Evolutionary conservation across 2,888 invertebrate species (phyloP), one percentile per base, ranked within the genome.

Genomic region (Diarsia mendica): DNA sequence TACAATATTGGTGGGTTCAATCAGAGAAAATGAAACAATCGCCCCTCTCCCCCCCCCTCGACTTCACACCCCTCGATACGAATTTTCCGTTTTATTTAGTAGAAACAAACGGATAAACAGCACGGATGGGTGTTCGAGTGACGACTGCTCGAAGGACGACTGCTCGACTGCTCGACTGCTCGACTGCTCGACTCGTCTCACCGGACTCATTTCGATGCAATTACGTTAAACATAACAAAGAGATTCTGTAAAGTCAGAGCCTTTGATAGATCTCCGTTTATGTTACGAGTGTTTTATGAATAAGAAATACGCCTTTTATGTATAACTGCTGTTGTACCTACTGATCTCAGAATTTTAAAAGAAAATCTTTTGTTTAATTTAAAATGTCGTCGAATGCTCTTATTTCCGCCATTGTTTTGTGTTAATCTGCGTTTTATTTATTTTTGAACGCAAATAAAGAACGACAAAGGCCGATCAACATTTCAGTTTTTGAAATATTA

Each of bases 1-100:
- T 90, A 92, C 90, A 92, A 91, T 91, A 91, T 90, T 90, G 88
- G 87, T 83, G 83, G 79, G 88, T 89, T 90, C 91, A 90, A 91
- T 91, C 90, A 89, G 85, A 90, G 87, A 85, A 90, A 89, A 89
- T 89, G 90, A 89, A 91, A 90, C 91, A 89, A 87, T 89, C 77
- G 60, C 60, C 67, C 66, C 51, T n/a, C 73, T 55, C 58, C 58
- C 0, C 39, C 20, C 60, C 33, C 72, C 53, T 51, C 46, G 58
- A 71, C 72, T 67, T 66, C 80, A 58, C 64, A 70, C 79, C 78
- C 58, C 60, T n/a, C 67, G 76, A 79, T 79, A 72, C 64, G 69
- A 76, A 77, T 84, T 81, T 79, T 75, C 80, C 77, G 67, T 85
- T 88, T 86, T 83, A 82, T 88, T 85, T 80, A 80, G 74, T 79